Base-by-base conservation (phyloP, 2,888 invertebrate genomes). In the Ellobium chinense region DNA sequence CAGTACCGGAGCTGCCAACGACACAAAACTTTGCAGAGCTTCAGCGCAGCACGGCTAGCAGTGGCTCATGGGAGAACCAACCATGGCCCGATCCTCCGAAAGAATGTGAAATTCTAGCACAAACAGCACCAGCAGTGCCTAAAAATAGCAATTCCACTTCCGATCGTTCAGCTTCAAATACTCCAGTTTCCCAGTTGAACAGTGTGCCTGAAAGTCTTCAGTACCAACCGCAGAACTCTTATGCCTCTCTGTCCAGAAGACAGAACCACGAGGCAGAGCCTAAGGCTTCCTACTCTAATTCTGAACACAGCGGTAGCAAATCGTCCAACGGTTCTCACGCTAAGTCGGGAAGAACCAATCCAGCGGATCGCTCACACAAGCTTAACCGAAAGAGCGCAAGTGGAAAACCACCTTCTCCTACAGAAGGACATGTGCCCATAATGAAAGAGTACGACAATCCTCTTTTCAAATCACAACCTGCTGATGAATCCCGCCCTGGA, bases 151-250 rank as follows among this genome's bases (percentile, higher is more conserved):
- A 5, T n/a, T 14, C 76, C 14, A 0, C 18, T 5, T 36, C 66
- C 21, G 58, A 72, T 60, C 29, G 36, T 29, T 37, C 72, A 34
- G 12, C 58, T 36, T 34, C 58, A 7, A 72, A 24, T 72, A n/a
- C 60, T 36, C 37, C n/a, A 36, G 4, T 39, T 27, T 24, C 72
- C 2, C 62, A 70, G 36, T 27, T 46, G 9, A 75, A 80, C 58
- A 74, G n/a, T 46, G 75, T 80, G 7, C 80, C 80, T 27, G 80
- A 80, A 68, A 80, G 74, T 29, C 75, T 80, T 21, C 80, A 80
- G 54, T 80, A 80, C 37, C 75, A 75, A 56, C 80, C 80, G 5
- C 77, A 77, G 29, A 77, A 77, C 31, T n/a, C n/a, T n/a, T 60
- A 77, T 29, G 60, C 69, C 9, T 69, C 36, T 24, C 58, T 60